Evolutionary conservation across 2,797 vertebrate genomes (phyloP), one percentile per base, ranked within the genome.

Genomic region (Rhadinocentrus ornatus): DNA sequence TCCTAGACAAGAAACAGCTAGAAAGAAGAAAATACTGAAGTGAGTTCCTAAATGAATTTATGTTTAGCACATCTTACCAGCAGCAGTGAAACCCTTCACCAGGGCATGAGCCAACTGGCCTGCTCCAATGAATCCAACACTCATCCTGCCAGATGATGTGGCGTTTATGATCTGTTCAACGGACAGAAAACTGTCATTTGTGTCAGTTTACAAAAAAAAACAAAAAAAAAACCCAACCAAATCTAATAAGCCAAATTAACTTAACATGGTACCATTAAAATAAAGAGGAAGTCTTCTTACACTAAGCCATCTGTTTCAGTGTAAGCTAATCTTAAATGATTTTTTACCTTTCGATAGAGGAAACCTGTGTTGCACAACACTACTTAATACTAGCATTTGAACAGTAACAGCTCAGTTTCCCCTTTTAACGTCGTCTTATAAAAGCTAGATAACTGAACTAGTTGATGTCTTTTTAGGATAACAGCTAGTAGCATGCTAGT

Each of bases 51-150:
- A 34, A 26, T 52, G 31, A 9, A 34, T 13, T 41, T 1, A 41
- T 26, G 44, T 29, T 60, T 1, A 34, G 31, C n/a, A 27, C 8
- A 8, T 26, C 83, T 85, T 74, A 97, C 96, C 96, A 92, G 96
- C 96, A 22, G 96, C 96, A 0, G 94, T 94, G 91, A 97, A 97
- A n/a, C 96, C 96, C 73, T 95, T 91, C 13, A 96, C 96, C 86
- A 97, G 91, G 2, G 96, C 96, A 26, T 96, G 96, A 86, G 96
- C 95, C 84, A 97, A 87, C 91, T 97, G 96, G 74, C 97, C 96
- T 0, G 97, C 96, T 62, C 96, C 97, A 50, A 98, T 96, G 65
- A 98, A 97, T 2, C 96, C 96, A 74, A 97, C 96, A 55, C 96
- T 97, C 96, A 97, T 97, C 68, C 76, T 88, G 76, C 16, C 39